Conservation (phyloP, 2,797 vertebrate species). For the Pyrocephalus nanus region DNA sequence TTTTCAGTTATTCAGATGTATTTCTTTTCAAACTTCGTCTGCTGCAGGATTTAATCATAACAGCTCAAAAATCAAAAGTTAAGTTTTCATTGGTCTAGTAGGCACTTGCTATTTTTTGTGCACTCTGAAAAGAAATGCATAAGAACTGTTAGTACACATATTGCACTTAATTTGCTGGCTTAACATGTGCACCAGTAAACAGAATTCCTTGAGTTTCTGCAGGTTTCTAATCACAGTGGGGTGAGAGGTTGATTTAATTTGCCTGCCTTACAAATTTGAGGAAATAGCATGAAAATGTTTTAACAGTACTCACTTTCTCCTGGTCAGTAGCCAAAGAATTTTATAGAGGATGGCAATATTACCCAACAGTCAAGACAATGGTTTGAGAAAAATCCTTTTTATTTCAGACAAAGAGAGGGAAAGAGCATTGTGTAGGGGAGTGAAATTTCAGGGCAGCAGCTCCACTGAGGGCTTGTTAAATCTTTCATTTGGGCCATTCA, state of each 20-base stretch:
- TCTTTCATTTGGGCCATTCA: slow-evolving; percentile 72
- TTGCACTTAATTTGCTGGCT: neutral
- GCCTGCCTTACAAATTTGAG: neutral
- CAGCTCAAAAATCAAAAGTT: neutral
- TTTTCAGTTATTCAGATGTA: neutral
- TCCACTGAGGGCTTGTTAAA: slow-evolving; percentile 69
- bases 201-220: neutral
- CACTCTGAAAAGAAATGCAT: neutral
- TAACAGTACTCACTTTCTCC: neutral
- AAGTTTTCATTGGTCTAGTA: neutral
- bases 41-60: neutral
- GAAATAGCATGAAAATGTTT: slow-evolving; percentile 43
- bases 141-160: neutral
- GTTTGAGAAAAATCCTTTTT: slow-evolving; percentile 3
- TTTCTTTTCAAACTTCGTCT: neutral
- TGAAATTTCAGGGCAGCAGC: slow-evolving; percentile 57
- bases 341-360: slow-evolving; percentile 5
- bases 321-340: neutral
- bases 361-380: slow-evolving; percentile 18
- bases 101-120: neutral
- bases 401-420: slow-evolving; percentile 41
- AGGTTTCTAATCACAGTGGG: neutral
- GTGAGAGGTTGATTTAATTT: neutral
- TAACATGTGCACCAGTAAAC: neutral
- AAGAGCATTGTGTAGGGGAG: slow-evolving; percentile 25